Evolutionary conservation across 2,888 invertebrate genomes (phyloP), one percentile per base, ranked within the genome.

Genomic region (Corbicula japonica): DNA sequence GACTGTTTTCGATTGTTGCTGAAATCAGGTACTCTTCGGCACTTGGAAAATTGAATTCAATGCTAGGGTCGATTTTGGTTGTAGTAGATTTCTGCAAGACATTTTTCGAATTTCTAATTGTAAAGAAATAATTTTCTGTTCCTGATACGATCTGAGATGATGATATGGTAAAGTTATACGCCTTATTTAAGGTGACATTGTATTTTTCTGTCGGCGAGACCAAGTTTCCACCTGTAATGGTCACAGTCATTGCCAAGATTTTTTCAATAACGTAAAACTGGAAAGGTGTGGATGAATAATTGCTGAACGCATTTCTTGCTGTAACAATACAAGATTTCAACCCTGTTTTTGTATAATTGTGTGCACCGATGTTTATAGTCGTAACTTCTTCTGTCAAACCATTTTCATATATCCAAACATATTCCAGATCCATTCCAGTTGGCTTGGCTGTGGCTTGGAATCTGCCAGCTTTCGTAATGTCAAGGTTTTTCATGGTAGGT

Each of bases 231-330:
- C 81, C n/a, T n/a, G n/a, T n/a, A n/a, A n/a, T 66, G 1, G 80
- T 72, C 30, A 54, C 60, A 5, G 74, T 68, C 8, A 88, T 74
- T 8, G 38, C 46, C 50, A 79, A 73, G 23, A 66, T 8, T n/a
- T 41, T 26, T 21, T 52, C 30, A n/a, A 88, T 79, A 8, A 83
- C 85, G 52, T 75, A 73, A 23, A 89, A 81, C 5, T 21, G 41
- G 15, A 84, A 61, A 44, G 44, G n/a, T 30, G 52, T 21, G 26
- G 69, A 56, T 1, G 60, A 66, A 4, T 73, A 62, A 56, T 61
- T 78, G 26, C 80, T 71, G 12, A 81, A 21, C 10, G 60, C 52
- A 65, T 82, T 86, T 28, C 18, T 52, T 6, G 75, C 87, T 8
- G 62, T 77, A 30, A 83, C 76, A 28, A 34, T 74, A 15, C 68